Base-by-base conservation (phyloP, 2,113 vertebrate genomes). In the Entelurus aequoreus region DNA sequence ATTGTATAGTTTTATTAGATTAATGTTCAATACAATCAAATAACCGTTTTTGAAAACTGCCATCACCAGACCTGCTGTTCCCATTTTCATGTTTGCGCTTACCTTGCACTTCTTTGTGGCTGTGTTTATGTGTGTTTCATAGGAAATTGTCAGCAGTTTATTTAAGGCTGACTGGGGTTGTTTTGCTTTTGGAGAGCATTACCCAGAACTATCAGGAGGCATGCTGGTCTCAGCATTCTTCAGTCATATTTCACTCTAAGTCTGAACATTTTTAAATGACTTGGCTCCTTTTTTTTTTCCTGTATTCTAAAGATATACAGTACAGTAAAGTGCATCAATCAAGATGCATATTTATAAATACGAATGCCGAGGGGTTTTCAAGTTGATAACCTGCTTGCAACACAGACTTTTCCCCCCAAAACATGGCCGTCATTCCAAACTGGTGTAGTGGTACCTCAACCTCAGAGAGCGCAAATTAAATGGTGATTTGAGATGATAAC, bases 181-280 rank as follows among this genome's bases (percentile, higher is more conserved):
- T 61, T 42, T 54, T 48, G 15, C 54, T 59, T n/a, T 69, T 49
- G 52, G 51, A 44, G 50, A 69, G 63, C 40, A 54, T 46, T 46
- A 21, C 37, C 21, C 69, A 38, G 53, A 54, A 10, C 40, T 28
- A 47, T 60, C 47, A 65, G 72, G 68, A 68, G 63, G 62, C 60
- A 58, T 46, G 68, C 72, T 72, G 64, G 74, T 70, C 58, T 84
- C 78, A 78, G 77, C 69, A 47, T 40, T 75, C 78, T 63, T 58
- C 16, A 14, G 14, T 47, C 65, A 54, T 6, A 58, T 65, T 59
- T 60, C 55, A 74, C 42, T 46, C 42, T 46, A 46, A 74, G 65
- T 71, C 15, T 55, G 48, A 75, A 62, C 35, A 50, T 59, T 63
- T 77, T 36, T 11, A 42, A 35, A 60, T 69, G 47, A 53, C 57